Base-by-base conservation (phyloP, 2,888 invertebrate species). In the Chironomus tentans region DNA sequence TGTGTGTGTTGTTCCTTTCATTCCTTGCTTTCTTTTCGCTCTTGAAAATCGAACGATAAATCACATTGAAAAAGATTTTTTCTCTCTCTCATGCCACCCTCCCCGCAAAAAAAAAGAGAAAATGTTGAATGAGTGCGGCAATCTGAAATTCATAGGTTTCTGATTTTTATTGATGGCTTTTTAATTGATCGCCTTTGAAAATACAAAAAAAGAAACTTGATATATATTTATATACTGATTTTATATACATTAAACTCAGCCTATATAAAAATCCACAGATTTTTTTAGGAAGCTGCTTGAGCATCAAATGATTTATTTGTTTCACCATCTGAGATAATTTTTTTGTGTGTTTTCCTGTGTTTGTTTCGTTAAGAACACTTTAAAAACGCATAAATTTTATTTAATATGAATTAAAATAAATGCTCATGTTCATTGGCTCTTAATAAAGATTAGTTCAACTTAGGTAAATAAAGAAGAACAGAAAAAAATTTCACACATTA, bases 101-200 rank as follows among this genome's bases (percentile, higher is more conserved):
- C 28, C n/a, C 13, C 70, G 28, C 70, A 18, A 48, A 47, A 69
- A 47, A 69, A 18, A 24, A 65, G 7, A 28, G 28, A 22, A 47
- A 70, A 70, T 21, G 13, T 47, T 47, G 47, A 56, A 24, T 50
- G 56, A 56, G 28, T 22, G n/a, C 56, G 71, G 68, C 28, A 71
- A 71, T 71, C 71, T 71, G 71, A 71, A 71, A 50, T 71, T 71
- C 71, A 71, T 71, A 50, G 71, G 71, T 71, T 71, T 47, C 47
- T 48, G 56, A 71, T 71, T 71, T 71, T 71, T 71, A 71, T 71
- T 71, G 71, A 71, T 71, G 71, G 71, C 50, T 24, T 71, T 71
- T 71, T 71, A 71, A 71, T 71, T 71, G 71, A 71, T 71, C 71
- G 28, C 21, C 46, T 68, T 28, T 68, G 28, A 65, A 65, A 22